Evolutionary conservation across 2,113 vertebrate genomes (phyloP), one percentile per base, ranked within the genome.

Genomic region (Lagopus leucura): DNA sequence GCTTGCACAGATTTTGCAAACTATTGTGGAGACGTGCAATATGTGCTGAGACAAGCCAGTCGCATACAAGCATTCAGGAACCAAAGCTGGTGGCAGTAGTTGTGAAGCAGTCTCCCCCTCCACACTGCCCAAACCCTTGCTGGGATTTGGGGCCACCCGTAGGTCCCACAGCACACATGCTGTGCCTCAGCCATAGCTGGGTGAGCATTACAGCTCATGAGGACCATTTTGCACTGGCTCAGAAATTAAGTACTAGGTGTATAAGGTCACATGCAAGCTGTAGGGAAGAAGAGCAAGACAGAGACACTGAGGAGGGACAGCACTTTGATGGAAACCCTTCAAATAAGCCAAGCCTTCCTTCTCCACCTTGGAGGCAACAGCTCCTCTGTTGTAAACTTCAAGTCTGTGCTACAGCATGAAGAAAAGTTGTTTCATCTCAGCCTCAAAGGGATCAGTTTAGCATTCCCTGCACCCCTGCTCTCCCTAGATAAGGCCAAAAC

Each of bases 91-190:
- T 3, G n/a, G 18, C 75, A 47, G 24, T 2, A 11, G 38, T 10
- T 7, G 14, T 0, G 11, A 55, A 52, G 30, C n/a, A 3, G 36
- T 8, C 7, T 38, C 70, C 40, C 60, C 4, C n/a, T 57, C 25
- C 10, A 9, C 1, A 0, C 18, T 58, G n/a, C 12, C 2, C 0
- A 1, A 67, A 32, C 2, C 55, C 34, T 12, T 6, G 43, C 1
- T 10, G 9, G 3, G 17, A 54, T 30, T 11, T 1, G 0, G 12
- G 8, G 66, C 28, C 57, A 67, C n/a, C 50, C 11, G 11, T 18
- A 45, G 71, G 45, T 16, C 55, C 55, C 0, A 32, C 47, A 18
- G 38, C 19, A 8, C 4, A 1, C 6, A 2, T 0, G 1, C 19
- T 7, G 50, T 63, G 50, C 43, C 27, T 6, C 89, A 32, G 54